Evolutionary conservation across 1,140 invertebrate genomes (phyloP).

Genomic region (Melitaea cinxia): DNA sequence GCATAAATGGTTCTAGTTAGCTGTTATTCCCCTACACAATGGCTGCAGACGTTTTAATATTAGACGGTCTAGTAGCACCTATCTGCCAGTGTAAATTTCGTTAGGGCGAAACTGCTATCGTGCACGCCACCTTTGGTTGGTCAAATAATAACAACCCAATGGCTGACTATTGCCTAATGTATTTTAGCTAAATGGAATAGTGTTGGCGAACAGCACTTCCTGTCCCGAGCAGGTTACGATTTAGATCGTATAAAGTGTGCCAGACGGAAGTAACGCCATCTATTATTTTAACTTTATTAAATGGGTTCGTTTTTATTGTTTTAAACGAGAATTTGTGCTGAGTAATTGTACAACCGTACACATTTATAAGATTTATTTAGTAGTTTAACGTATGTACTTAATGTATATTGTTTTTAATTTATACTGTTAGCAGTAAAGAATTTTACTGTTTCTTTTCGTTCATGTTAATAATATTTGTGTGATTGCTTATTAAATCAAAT

Average conservation of each 20-base stretch:
- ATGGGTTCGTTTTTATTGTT: conserved; percentile 45
- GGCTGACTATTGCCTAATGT: conserved; percentile 76
- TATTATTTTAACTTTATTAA: conserved; percentile 73
- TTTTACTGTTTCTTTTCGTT: no score
- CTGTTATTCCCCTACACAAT: conserved; percentile 60
- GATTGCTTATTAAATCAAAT: no score
- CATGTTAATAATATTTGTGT: no score
- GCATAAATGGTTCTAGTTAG: conserved; percentile 68
- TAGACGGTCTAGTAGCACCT: conserved; percentile 52
- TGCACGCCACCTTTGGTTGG: conserved; percentile 71
- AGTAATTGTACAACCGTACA: no score
- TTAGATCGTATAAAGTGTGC: conserved; percentile 64
- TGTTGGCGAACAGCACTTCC: conserved; percentile 52
- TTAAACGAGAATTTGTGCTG: neutral
- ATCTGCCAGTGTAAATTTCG: conserved; percentile 73
- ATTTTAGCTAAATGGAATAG: conserved; percentile 75
- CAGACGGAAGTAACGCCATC: conserved; percentile 50
- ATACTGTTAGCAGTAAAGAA: no score
- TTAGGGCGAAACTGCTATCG: conserved; percentile 57
- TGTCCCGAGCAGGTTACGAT: conserved; percentile 63
- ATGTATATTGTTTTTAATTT: no score
- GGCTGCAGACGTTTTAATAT: conserved; percentile 74
- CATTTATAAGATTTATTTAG: no score
- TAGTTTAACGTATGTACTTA: no score
- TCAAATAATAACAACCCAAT: conserved; percentile 75